Evolutionary conservation across 2,113 vertebrate species (phyloP).

Genomic region (Arizona elegans): DNA sequence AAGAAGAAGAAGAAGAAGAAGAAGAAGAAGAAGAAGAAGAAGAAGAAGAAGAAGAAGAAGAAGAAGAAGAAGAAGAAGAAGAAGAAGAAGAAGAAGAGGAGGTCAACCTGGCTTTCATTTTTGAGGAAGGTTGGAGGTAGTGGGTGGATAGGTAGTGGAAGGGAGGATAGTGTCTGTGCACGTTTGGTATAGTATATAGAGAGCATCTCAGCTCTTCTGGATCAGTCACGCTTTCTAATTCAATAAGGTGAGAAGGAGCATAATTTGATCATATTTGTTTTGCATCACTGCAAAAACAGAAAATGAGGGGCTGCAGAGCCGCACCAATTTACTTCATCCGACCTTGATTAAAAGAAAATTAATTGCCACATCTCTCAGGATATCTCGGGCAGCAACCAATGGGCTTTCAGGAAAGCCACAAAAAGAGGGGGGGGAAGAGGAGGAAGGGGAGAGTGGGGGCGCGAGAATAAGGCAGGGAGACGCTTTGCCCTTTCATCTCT

Average conservation of each 20-base stretch:
- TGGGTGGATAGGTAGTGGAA: neutral
- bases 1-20: neutral
- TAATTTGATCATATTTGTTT: conserved; percentile 99
- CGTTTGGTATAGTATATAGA: conserved; percentile 66
- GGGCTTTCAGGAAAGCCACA: conserved; percentile 77
- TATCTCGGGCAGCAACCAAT: conserved; percentile 92
- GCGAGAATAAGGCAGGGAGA: conserved; percentile 28
- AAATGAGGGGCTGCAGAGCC: conserved; percentile 96
- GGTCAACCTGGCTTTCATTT: conserved; percentile 33
- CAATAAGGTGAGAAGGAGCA: conserved; percentile 99
- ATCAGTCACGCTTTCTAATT: conserved; percentile 99
- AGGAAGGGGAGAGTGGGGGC: neutral
- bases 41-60: neutral
- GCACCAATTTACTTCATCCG: conserved; percentile 99
- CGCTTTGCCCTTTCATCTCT: conserved; percentile 54
- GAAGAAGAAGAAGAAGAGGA: neutral
- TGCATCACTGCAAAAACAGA: conserved; percentile 99
- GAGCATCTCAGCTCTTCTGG: conserved; percentile 86
- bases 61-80: neutral
- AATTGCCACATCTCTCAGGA: conserved; percentile 99
- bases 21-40: neutral
- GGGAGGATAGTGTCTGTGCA: conserved; percentile 51
- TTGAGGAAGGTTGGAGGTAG: conserved; percentile 33
- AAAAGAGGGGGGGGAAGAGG: conserved; percentile 50
- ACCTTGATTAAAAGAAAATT: conserved; percentile 99